Conservation (phyloP, 1,140 invertebrate genomes). For the roundworm (Caenorhabditis elegans) region WBcel235 BX284603.4:8992501-8993000, state of each 20-base stretch:
- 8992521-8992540: constrained; percentile 81
- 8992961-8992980: constrained; percentile 78
- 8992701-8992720: no score
- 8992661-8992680: background rate
- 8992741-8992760: background rate
- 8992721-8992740: no score
- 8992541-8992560: background rate
- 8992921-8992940: constrained; percentile 86
- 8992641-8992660: background rate
- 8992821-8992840: constrained; percentile 86
- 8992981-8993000: constrained; percentile 67
- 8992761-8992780: background rate
- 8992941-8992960: constrained; percentile 87
- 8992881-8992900: constrained; percentile 76
- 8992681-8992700: no score
- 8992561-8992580: constrained; percentile 41
- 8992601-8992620: constrained; percentile 44
- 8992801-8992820: constrained; percentile 72
- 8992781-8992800: background rate
- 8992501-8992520: constrained; percentile 92
- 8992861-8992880: constrained; percentile 80
- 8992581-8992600: constrained; percentile 52
- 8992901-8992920: constrained; percentile 84
- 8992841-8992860: constrained; percentile 87
- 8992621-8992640: background rate